These are phyloP conservation scores for Rhadina sibilatrix DNA, from an alignment of 2,113 vertebrate species.

Conservation along the genomic window DNA sequence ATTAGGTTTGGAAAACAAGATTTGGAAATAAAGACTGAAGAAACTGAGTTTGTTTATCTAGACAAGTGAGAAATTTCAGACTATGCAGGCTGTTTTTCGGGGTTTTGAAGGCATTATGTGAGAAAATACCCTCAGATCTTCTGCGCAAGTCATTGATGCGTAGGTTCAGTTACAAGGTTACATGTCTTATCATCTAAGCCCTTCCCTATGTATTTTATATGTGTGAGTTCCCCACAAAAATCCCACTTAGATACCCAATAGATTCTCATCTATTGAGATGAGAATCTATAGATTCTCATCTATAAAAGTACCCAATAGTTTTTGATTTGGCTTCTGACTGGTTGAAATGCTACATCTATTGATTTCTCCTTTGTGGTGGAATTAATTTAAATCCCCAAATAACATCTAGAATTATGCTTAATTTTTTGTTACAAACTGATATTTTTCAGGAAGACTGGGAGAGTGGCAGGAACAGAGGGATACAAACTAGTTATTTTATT, in stretches of 20 bases:
- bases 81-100: neutral
- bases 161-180: neutral
- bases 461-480: fast-evolving
- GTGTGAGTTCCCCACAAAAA: neutral
- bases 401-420: neutral
- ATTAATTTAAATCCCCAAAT: neutral
- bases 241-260: neutral
- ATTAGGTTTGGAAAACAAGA: constrained; percentile 21
- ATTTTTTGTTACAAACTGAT: neutral
- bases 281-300: too few species aligned
- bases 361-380: neutral
- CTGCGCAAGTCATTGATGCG: neutral
- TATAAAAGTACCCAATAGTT: neutral
- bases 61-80: neutral
- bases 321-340: neutral
- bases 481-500: neutral
- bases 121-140: neutral
- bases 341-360: neutral
- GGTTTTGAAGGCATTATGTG: neutral
- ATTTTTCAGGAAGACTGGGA: neutral
- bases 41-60: neutral
- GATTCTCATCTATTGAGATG: neutral
- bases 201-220: neutral
- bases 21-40: constrained; percentile 18
- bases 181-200: neutral